Evolutionary conservation across 1,140 invertebrate species (phyloP), one percentile per base, ranked within the genome.

Genomic region (Sarcophaga bullata): DNA sequence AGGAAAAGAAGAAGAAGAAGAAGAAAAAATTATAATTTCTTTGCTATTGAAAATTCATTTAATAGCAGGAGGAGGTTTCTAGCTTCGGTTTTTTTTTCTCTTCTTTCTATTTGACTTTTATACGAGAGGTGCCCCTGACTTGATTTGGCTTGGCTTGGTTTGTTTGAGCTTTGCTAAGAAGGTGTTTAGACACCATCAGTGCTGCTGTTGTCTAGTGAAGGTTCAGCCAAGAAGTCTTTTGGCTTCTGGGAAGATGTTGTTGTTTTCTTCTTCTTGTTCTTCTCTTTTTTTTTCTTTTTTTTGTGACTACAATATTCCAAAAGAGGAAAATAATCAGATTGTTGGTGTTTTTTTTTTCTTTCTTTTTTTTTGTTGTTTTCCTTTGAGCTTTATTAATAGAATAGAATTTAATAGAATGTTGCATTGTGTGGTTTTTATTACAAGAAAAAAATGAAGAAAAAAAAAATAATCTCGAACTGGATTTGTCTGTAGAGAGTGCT

Each of bases 21-120:
- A n/a, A n/a, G 25, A 37, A 37, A 37, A 37, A 78, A 78, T 78
- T 78, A 78, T 78, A 78, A 78, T 78, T 78, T 78, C 75, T 78
- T 78, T 78, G 75, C n/a, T 78, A 78, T 78, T 78, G 75, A 78
- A 78, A n/a, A 78, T 78, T 78, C 19, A 68, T 78, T 78, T 78
- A 50, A 78, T 78, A 78, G 48, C 54, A 11, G 46, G 25, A 37
- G 25, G 25, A 2, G 25, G 25, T 37, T 37, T 37, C 25, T 37
- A 2, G 25, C 1, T 37, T 37, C 25, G n/a, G n/a, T 37, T 75
- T 75, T n/a, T n/a, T n/a, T n/a, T n/a, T n/a, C n/a, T 58, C 11
- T 58, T 58, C 11, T 11, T 58, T 58, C 11, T 58, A 58, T 58
- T 13, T 13, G 8, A 13, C 25, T 68, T n/a, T 17, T 68, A 68